phyloP scores from a whole-genome alignment of 2,888 invertebrate genomes.

The Eilema sororculum region DNA sequence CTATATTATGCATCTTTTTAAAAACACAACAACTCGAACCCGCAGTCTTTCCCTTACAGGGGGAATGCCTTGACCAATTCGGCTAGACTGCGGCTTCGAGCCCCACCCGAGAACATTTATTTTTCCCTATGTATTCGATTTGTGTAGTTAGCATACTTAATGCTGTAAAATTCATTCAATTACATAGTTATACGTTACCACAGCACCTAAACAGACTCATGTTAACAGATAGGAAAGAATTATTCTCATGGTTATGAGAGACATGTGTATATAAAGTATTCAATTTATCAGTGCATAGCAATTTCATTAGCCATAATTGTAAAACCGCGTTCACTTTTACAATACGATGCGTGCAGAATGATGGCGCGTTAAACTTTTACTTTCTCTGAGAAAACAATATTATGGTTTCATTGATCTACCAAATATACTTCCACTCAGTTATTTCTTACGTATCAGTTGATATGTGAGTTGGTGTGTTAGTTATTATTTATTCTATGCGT shows the following conservation, averaged over 20 bases:
- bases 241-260: neutral
- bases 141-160: too few relatives aligned
- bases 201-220: neutral
- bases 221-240: neutral
- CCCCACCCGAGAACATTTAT: too few relatives aligned
- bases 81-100: too few relatives aligned
- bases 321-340: slow-evolving; percentile 43
- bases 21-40: too few relatives aligned
- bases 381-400: slow-evolving; percentile 55
- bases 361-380: slow-evolving; percentile 47
- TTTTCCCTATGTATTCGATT: too few relatives aligned
- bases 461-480: neutral
- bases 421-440: neutral
- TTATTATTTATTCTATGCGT: neutral
- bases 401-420: neutral
- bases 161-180: too few relatives aligned
- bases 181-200: too few relatives aligned
- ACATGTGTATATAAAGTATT: neutral
- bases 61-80: too few relatives aligned
- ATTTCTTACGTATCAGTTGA: neutral
- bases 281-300: slow-evolving; percentile 1
- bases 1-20: too few relatives aligned
- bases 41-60: too few relatives aligned
- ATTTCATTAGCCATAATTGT: slow-evolving; percentile 9
- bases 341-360: slow-evolving; percentile 33